phyloP scores from a whole-genome alignment of 2,888 invertebrate species.

The Luperina testacea region DNA sequence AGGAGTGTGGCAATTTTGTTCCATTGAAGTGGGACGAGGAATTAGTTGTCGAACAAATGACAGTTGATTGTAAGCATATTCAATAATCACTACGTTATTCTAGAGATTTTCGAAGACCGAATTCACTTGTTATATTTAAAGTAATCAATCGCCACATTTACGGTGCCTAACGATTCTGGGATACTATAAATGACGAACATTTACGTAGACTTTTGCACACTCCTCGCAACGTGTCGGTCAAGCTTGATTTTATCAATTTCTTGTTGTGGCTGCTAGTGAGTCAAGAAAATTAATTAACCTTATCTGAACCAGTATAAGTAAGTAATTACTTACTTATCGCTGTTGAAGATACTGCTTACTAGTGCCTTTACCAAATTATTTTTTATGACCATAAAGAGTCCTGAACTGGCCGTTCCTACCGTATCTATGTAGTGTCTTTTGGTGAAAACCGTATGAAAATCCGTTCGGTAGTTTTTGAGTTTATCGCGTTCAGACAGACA shows the following conservation, averaged over 20 bases:
- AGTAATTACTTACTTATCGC: neutral
- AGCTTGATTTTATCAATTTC: neutral
- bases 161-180: neutral
- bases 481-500: too few relatives aligned
- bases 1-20: constrained; percentile 2
- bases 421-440: too few relatives aligned
- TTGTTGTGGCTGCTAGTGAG: neutral
- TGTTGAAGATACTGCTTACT: neutral
- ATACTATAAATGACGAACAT: neutral
- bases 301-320: neutral
- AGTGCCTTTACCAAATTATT: too few relatives aligned
- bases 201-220: neutral
- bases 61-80: constrained; percentile 23
- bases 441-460: too few relatives aligned
- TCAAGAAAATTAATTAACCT: neutral
- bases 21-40: constrained; percentile 5
- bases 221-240: neutral
- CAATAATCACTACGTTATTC: neutral
- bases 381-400: too few relatives aligned
- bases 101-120: neutral
- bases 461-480: too few relatives aligned
- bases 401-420: too few relatives aligned
- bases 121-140: neutral
- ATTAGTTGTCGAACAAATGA: neutral
- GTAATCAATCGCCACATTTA: neutral